These are phyloP conservation scores for Sebastes steindachneri DNA, from an alignment of 2,797 vertebrate genomes.

Conservation along the genomic window DNA sequence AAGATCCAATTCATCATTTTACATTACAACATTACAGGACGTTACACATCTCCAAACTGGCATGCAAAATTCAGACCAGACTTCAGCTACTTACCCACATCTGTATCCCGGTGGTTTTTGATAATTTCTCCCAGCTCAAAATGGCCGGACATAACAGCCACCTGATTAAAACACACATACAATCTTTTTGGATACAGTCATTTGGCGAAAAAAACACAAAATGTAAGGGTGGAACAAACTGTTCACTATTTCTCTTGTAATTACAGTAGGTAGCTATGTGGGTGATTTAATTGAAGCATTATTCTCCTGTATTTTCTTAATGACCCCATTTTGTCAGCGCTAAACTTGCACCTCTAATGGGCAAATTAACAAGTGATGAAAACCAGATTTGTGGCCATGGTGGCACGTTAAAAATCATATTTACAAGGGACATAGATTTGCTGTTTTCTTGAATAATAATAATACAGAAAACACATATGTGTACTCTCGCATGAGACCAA, in stretches of 20 bases:
- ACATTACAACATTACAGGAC: neutral
- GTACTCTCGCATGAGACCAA: neutral
- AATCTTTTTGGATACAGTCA: neutral
- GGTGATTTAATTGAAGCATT: neutral
- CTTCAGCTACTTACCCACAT: conserved; percentile 86
- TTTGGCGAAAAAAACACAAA: neutral
- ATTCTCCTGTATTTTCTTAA: neutral
- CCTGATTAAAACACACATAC: conserved; percentile 73
- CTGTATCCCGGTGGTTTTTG: conserved; percentile 90
- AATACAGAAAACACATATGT: neutral
- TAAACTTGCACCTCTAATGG: neutral
- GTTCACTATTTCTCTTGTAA: neutral
- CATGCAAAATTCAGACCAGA: neutral
- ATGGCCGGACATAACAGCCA: conserved; percentile 93
- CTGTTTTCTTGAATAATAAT: neutral
- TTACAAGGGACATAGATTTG: neutral
- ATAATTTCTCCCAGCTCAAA: conserved; percentile 95
- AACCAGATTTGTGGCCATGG: neutral
- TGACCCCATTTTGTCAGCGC: neutral
- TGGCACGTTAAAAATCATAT: neutral
- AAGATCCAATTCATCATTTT: neutral
- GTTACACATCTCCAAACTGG: neutral
- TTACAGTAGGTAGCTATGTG: neutral
- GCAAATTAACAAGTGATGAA: neutral
- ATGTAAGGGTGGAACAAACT: neutral